These are phyloP conservation scores for Meles meles DNA, from an alignment of 2,113 vertebrate species.

Conservation along the genomic window DNA sequence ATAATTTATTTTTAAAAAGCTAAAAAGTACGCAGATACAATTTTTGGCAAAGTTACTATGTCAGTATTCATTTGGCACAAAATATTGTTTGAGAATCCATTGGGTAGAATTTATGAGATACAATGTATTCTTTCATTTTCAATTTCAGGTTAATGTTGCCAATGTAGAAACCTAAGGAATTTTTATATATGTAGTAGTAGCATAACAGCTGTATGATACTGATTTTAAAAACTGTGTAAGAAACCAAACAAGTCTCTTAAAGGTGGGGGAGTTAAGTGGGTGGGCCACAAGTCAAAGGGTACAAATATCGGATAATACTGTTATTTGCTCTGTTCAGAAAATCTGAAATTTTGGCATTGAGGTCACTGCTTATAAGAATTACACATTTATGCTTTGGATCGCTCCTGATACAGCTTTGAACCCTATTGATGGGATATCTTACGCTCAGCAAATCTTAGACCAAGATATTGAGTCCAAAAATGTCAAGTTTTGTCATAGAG, in stretches of 20 bases:
- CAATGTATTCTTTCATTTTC: not conserved
- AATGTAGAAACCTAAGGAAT: not conserved
- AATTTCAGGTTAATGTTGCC: conserved; percentile 4
- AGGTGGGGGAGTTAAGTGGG: not conserved
- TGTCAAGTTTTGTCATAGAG: not conserved
- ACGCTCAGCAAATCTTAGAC: not conserved
- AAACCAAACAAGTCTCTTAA: not conserved
- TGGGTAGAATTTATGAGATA: conserved; percentile 6
- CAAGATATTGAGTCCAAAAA: not conserved
- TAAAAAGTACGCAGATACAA: not conserved
- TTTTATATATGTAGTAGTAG: not conserved
- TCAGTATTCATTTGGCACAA: not conserved
- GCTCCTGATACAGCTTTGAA: not conserved
- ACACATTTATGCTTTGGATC: not conserved
- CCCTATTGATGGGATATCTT: not conserved
- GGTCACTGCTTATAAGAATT: not conserved
- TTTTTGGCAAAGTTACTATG: not conserved
- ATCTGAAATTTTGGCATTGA: not conserved
- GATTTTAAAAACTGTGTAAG: not conserved
- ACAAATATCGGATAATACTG: not conserved
- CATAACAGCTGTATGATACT: not conserved
- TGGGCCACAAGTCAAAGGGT: not conserved
- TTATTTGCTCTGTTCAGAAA: not conserved
- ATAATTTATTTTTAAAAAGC: conserved; percentile 4
- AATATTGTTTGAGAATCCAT: not conserved